Conservation (phyloP, 2,113 vertebrate species). For the Hipposideros armiger region DNA sequence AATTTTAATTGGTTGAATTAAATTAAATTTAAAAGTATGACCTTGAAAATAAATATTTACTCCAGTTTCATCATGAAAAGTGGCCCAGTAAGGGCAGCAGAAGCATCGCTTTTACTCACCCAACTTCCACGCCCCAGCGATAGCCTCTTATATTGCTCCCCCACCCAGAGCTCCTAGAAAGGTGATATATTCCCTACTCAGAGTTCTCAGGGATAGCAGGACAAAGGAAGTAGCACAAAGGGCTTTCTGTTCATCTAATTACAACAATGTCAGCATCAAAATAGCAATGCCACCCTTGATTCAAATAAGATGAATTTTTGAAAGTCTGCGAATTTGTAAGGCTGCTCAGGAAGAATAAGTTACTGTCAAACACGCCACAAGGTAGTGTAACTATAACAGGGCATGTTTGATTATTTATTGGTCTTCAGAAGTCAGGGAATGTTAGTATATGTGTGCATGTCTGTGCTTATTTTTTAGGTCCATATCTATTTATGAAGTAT, state of each 20-base stretch:
- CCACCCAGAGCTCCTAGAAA: neutral
- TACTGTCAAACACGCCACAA: neutral
- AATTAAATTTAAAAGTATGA: neutral
- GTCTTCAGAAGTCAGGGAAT: neutral
- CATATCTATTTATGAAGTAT: accelerated
- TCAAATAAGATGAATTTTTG: neutral
- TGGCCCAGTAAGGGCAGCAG: neutral
- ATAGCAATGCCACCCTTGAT: neutral
- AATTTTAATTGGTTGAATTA: neutral
- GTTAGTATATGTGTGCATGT: accelerated
- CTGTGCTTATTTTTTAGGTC: too few relatives aligned
- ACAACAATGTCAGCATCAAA: neutral
- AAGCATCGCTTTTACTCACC: accelerated
- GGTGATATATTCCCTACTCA: accelerated
- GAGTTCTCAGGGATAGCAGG: neutral
- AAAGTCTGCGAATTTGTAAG: neutral
- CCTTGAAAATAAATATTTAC: neutral
- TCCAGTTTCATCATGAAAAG: neutral
- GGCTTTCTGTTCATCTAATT: neutral
- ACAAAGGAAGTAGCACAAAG: neutral
- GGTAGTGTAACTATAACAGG: neutral
- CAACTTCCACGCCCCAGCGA: accelerated
- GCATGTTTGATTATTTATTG: neutral
- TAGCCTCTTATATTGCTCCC: accelerated
- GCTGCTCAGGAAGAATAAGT: neutral